These are phyloP conservation scores for Malaclemys terrapin DNA, from an alignment of 2,113 vertebrate species.

Conservation along the genomic window DNA sequence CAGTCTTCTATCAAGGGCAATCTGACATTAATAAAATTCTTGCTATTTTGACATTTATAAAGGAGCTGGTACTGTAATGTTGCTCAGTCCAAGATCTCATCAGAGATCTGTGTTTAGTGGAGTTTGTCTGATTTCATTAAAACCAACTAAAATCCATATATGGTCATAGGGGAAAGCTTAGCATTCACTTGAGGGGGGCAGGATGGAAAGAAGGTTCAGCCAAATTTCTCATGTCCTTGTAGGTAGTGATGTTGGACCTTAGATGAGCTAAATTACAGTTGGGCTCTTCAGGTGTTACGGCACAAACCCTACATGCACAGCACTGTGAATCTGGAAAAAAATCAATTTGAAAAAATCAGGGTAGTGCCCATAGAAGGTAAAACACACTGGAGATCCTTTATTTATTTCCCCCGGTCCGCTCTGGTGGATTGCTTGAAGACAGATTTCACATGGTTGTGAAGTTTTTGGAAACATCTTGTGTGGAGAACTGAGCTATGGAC, in stretches of 20 bases:
- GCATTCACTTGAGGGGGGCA: background rate
- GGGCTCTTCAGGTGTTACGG: constrained; percentile 2
- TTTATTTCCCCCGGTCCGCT: background rate
- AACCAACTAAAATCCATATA: background rate
- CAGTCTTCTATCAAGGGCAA: background rate
- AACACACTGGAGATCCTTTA: background rate
- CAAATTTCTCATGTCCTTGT: constrained; percentile 34
- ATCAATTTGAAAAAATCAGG: background rate
- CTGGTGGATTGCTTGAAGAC: background rate
- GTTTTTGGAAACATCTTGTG: background rate
- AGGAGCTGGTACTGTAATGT: background rate
- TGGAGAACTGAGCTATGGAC: background rate
- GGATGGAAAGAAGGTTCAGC: constrained; percentile 25
- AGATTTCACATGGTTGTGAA: constrained; percentile 10
- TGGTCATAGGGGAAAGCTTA: background rate
- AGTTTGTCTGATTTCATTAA: background rate
- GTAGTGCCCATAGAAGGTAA: background rate
- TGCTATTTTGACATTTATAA: background rate
- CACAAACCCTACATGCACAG: background rate
- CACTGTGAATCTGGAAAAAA: background rate
- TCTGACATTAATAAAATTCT: background rate
- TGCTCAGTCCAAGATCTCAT: background rate
- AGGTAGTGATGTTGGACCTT: background rate
- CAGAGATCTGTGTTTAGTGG: background rate
- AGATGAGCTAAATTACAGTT: constrained; percentile 22